phyloP scores from a whole-genome alignment of 2,888 invertebrate species.

The Mechanitis mazaeus region DNA sequence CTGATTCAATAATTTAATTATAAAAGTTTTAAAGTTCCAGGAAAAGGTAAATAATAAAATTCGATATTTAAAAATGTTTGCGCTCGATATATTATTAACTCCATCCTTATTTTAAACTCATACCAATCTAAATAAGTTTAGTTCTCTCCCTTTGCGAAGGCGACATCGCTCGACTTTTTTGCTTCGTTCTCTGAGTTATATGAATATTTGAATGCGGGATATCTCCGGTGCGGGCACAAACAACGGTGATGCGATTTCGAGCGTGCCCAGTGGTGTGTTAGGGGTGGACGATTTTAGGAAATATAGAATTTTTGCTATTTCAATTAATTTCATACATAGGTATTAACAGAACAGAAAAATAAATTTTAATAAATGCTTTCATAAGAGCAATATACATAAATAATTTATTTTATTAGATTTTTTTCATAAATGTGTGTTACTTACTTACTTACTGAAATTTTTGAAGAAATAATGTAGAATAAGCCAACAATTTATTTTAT shows the following conservation, averaged over 20 bases:
- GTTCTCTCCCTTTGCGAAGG: background rate
- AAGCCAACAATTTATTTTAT: no score
- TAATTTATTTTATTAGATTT: no score
- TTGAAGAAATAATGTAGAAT: no score
- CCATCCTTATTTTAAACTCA: background rate
- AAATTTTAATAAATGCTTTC: no score
- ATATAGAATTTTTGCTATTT: background rate
- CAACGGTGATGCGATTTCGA: slow-evolving; percentile 4
- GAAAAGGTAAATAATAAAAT: no score
- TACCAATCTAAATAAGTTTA: background rate
- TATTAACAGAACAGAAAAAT: no score
- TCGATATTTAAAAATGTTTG: no score
- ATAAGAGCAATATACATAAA: no score
- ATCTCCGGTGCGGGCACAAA: slow-evolving; percentile 2
- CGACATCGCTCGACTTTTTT: background rate
- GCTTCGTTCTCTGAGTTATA: background rate
- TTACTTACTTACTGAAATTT: background rate
- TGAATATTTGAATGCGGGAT: slow-evolving; percentile 5
- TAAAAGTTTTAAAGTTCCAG: no score
- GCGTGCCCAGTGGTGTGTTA: background rate
- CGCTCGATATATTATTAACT: background rate
- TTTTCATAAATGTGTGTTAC: background rate
- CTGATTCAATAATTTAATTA: no score
- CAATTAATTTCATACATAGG: no score
- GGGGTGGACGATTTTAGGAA: background rate